Percentiles rank a stretch among this genome's conserved stretches.
These are phyloP conservation scores for Urechis unicinctus DNA, from an alignment of 2,888 invertebrate genomes.

Conservation along the genomic window DNA sequence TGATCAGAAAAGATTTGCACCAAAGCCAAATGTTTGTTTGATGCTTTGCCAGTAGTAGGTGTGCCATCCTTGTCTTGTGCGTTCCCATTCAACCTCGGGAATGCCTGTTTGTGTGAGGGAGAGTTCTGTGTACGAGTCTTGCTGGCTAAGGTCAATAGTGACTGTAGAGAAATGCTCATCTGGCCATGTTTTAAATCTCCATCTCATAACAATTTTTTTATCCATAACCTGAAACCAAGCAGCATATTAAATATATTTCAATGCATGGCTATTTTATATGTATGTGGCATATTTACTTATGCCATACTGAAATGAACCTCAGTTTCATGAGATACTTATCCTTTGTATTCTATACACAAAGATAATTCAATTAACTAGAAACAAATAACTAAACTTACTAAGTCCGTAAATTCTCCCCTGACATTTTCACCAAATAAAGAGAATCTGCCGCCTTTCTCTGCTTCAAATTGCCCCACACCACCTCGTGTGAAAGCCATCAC, in stretches of 20 bases:
- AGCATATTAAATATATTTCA: not conserved
- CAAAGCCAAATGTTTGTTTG: slow-evolving; percentile 85
- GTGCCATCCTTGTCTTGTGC: slow-evolving; percentile 82
- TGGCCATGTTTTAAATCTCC: slow-evolving; percentile 95
- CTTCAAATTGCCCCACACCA: slow-evolving; percentile 71
- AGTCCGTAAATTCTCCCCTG: slow-evolving; percentile 76
- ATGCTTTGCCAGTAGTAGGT: slow-evolving; percentile 88
- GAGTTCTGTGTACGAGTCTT: slow-evolving; percentile 81
- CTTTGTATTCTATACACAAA: not conserved
- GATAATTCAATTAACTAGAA: not conserved
- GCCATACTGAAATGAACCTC: too few species aligned
- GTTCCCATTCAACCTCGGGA: slow-evolving; percentile 67
- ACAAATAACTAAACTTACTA: slow-evolving; percentile 54
- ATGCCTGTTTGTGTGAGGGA: slow-evolving; percentile 76
- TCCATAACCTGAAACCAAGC: slow-evolving; percentile 65
- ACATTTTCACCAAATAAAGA: slow-evolving; percentile 89
- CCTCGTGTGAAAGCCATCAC: slow-evolving; percentile 80
- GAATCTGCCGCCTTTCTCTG: slow-evolving; percentile 79
- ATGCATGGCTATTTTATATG: not conserved
- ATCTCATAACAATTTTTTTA: slow-evolving; percentile 77
- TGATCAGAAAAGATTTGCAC: slow-evolving; percentile 51
- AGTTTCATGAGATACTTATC: not conserved
- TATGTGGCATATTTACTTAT: too few species aligned
- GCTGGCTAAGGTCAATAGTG: slow-evolving; percentile 75
- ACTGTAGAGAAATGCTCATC: slow-evolving; percentile 84